Base-by-base conservation (phyloP, 2,113 vertebrate species). In the Cettia cetti region DNA sequence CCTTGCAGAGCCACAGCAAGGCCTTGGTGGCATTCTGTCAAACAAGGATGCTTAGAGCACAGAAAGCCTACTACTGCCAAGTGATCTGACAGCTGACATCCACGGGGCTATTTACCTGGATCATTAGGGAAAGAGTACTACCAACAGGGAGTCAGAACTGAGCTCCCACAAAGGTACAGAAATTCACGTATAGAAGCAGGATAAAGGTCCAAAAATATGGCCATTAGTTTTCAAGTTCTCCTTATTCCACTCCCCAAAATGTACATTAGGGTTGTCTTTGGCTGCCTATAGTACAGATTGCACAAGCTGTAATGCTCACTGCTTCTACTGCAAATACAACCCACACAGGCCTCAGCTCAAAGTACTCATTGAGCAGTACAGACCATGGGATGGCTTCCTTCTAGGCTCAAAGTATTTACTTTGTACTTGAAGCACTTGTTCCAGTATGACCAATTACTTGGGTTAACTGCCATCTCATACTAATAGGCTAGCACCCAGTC, bases 311-410 rank as follows among this genome's bases (percentile, higher is more conserved):
- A 23, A n/a, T 0, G 4, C n/a, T 45, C 18, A 27, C 35, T 18
- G 5, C 26, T 69, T 60, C 26, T 19, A 9, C 23, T 33, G 45
- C 40, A 79, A 42, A 24, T 11, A 42, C 2, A 54, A 35, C 5
- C 13, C 2, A 27, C 1, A 1, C 1, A 13, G 0, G 4, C 1
- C 31, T 39, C 49, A 50, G 14, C 35, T 49, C 4, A 5, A 64
- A 30, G 13, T 30, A 45, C 11, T 35, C 4, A 3, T 49, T 0
- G 0, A 44, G n/a, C 44, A 13, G 13, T 13, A 50, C 4, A 4
- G 42, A 37, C 11, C 18, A 54, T 0, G 0, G 10, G 12, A 39
- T 35, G 12, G 6, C 3, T 53, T 31, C 18, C 42, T 44, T 23
- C 54, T 26, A n/a, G 16, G 14, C 11, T 50, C 18, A 1, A 53